Evolutionary conservation across 2,888 invertebrate genomes (phyloP).

Genomic region (Andrena praecox): DNA sequence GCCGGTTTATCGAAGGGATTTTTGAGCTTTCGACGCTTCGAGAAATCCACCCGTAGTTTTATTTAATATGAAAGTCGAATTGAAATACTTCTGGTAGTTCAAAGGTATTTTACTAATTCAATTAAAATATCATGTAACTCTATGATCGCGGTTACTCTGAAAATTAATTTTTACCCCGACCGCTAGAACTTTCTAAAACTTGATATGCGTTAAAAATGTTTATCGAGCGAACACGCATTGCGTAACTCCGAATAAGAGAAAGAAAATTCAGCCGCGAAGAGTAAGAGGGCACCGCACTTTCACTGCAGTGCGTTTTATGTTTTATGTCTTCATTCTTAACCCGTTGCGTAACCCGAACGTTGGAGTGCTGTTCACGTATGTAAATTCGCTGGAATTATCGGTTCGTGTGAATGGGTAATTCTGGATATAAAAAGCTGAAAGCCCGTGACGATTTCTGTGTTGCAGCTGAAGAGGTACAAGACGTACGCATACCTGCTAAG

Average conservation of each 20-base stretch:
- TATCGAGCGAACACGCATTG: neutral
- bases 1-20: too few relatives aligned
- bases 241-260: slow-evolving; percentile 12
- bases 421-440: neutral
- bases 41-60: too few relatives aligned
- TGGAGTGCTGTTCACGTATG: neutral
- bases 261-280: slow-evolving; percentile 5
- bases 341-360: slow-evolving; percentile 2
- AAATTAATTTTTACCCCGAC: neutral
- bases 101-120: neutral
- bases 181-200: slow-evolving; percentile 8
- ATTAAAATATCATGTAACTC: too few relatives aligned
- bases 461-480: slow-evolving; percentile 92
- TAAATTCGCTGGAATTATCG: neutral
- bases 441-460: slow-evolving; percentile 8
- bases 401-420: neutral
- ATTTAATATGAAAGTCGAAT: too few relatives aligned
- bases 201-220: neutral
- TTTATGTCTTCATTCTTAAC: slow-evolving; percentile 9
- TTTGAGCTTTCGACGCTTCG: too few relatives aligned
- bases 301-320: slow-evolving; percentile 4
- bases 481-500: slow-evolving; percentile 92
- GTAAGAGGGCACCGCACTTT: slow-evolving; percentile 12
- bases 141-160: too few relatives aligned
- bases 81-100: too few relatives aligned